Conservation (phyloP, 1,140 invertebrate species). For the Drosophila truncata region DNA sequence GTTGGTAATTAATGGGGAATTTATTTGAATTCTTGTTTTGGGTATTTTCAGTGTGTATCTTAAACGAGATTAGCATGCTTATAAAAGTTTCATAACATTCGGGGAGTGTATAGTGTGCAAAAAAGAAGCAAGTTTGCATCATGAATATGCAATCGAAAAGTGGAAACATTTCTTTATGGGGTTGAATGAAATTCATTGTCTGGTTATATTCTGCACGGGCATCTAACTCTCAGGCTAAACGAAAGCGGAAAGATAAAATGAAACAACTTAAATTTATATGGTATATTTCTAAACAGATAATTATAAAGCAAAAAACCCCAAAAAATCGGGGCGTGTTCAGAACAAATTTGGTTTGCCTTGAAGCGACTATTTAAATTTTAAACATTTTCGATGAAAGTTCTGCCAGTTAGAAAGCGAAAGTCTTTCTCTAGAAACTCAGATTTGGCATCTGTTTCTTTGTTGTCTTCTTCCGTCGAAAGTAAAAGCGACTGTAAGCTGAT, state of each 20-base stretch:
- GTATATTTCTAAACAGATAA: background rate
- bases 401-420: constrained; percentile 24
- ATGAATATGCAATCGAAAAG: constrained; percentile 46
- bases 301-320: constrained; percentile 5
- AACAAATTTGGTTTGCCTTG: background rate
- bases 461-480: constrained; percentile 14
- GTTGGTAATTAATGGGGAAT: constrained; percentile 43
- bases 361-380: background rate
- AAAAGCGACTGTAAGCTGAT: constrained; percentile 17
- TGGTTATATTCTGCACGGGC: constrained; percentile 18
- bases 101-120: constrained; percentile 10
- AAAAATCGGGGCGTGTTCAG: constrained; percentile 5
- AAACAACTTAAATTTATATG: background rate
- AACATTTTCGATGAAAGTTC: constrained; percentile 28
- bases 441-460: background rate
- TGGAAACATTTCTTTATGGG: constrained; percentile 51
- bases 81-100: constrained; percentile 38
- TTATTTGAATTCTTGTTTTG: constrained; percentile 49
- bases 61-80: constrained; percentile 45
- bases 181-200: constrained; percentile 49
- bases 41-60: constrained; percentile 31
- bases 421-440: constrained; percentile 21
- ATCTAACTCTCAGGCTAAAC: constrained; percentile 7
- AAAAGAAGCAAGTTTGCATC: constrained; percentile 38
- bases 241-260: constrained; percentile 46